phyloP scores from a whole-genome alignment of 2,113 vertebrate species.

The Oryctolagus cuniculus region DNA sequence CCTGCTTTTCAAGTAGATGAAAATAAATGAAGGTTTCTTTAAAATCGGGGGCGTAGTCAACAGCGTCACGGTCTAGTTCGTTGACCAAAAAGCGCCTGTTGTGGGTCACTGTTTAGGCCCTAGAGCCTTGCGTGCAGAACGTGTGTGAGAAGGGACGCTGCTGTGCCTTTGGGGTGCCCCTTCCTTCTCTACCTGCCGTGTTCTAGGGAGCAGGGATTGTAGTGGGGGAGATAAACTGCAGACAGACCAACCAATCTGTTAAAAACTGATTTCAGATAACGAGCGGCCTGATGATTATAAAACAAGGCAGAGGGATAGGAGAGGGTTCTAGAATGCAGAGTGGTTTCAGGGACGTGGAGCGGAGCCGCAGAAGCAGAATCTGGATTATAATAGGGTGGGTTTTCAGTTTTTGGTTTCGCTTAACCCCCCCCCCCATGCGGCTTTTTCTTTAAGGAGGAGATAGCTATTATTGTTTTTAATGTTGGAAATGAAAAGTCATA shows the following conservation, averaged over 20 bases:
- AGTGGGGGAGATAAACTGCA: neutral
- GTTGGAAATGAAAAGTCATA: conserved; percentile 29
- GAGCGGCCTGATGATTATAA: neutral
- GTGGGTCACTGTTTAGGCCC: neutral
- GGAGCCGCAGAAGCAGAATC: neutral
- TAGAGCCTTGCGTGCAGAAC: accelerated
- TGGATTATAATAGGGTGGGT: neutral
- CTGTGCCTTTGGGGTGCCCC: neutral
- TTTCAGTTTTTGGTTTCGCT: neutral
- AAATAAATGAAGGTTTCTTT: too few relatives aligned
- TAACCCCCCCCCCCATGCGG: too few relatives aligned
- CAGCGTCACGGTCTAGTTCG: neutral
- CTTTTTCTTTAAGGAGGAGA: conserved; percentile 26
- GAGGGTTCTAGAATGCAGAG: neutral
- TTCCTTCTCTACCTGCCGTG: too few relatives aligned
- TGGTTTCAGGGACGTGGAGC: neutral
- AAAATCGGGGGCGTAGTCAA: neutral
- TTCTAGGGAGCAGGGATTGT: neutral
- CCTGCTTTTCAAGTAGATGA: too few relatives aligned
- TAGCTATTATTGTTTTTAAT: neutral
- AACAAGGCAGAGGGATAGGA: neutral
- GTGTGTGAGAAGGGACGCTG: neutral
- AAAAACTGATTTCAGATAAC: neutral
- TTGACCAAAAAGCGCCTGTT: neutral
- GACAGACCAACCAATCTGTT: neutral